Evolutionary conservation across 1,140 invertebrate genomes (phyloP), one percentile per base, ranked within the genome.

Genomic region (Elysia chlorotica): DNA sequence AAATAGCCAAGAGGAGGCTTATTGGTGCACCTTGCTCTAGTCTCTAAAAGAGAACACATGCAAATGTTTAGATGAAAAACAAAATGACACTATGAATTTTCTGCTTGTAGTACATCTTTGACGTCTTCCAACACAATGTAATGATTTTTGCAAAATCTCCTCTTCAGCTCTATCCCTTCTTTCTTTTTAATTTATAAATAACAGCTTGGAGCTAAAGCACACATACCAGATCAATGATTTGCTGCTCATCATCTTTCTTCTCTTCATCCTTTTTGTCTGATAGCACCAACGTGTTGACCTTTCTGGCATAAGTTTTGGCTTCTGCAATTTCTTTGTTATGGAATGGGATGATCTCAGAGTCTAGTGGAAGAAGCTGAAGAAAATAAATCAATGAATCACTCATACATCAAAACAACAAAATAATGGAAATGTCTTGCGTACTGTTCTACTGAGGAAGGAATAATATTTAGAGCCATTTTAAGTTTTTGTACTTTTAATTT

Each of bases 291-390:
- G 96, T 91, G 83, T 92, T 94, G 48, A 97, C 89, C 87, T 94
- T 95, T 57, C 92, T 90, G 1, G 95, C 93, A 87, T 95, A 96
- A 82, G 96, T 93, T 83, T 93, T 93, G 0, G 96, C 95, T 77
- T 94, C 92, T 82, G 92, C 91, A 79, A 96, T 88, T 74, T 94
- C 92, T 79, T 92, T 92, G 65, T 97, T 95, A 83, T 93, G 92
- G 80, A 94, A 92, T 81, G 92, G 92, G 36, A 91, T 89, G 78
- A 99, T 95, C 23, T 90, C 88, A 69, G 91, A 91, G 86, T 98
- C 96, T 79, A 93, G 91, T 1, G 97, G 97, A 31, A 91, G 90
- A 37, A 98, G 83, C 93, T 94, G 38, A 25, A n/a, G n/a, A n/a
- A n/a, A n/a, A n/a, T n/a, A n/a, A n/a, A n/a, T n/a, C n/a, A n/a